Base-by-base conservation (phyloP, 1,140 invertebrate genomes). In the Manduca sexta region DNA sequence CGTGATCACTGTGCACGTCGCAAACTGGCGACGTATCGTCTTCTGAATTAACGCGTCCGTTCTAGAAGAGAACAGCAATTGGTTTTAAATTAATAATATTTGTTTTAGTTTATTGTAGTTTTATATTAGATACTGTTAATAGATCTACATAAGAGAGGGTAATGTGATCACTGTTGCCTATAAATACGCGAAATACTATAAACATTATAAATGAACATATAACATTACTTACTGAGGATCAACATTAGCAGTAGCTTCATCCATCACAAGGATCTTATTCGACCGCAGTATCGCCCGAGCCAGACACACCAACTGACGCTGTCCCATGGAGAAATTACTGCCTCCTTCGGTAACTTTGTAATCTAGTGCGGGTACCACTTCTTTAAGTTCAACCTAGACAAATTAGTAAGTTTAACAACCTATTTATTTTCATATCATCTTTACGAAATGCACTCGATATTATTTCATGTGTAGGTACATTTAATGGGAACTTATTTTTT, bases 1-100 rank as follows among this genome's bases (percentile, higher is more conserved):
- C 0, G 97, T 98, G 17, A 98, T 88, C 26, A 98, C 93, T 4
- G 96, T 98, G 75, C 94, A 96, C 39, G 94, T 89, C 59, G 89
- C 90, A 74, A 98, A 98, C 74, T 97, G 92, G 34, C 90, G 88
- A 15, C 95, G 89, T 67, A 98, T 97, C 0, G 96, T 97, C 75
- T 90, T 89, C 81, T 94, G 88, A 46, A 92, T 90, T 49, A 85
- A 90, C 42, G 66, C 73, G 69, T 92, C 90, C 8, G 90, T 92
- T 58, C 84, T 88, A 55, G 6, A 70, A 64, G 39, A 51, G 89
- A 90, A 54, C 8, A 2, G 4, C 8, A 1, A 3, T 1, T 26
- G 0, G 8, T 26, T 26, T 26, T 26, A 26, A 5, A 26, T 3
- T 3, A 26, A 8, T 8, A 1, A 26, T 8, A 26, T 26, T 5